A percentile compares a stretch with the other conserved stretches of the same genome.
Evolutionary conservation across 2,113 vertebrate species (phyloP).

Genomic region (Galeopterus variegatus): DNA sequence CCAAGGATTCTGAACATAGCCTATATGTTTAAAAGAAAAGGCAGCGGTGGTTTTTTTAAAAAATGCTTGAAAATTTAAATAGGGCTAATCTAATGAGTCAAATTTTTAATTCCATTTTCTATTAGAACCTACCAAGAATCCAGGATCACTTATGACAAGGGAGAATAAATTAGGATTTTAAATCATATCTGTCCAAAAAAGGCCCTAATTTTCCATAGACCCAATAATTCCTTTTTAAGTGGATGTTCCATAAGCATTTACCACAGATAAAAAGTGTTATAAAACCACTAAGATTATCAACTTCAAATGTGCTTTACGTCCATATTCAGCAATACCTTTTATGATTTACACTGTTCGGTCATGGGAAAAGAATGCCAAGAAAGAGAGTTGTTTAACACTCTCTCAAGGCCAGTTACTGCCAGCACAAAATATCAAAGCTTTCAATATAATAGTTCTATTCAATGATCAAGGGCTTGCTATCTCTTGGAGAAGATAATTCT

Average conservation of each 20-base stretch:
- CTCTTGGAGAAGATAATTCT: constrained; percentile 81
- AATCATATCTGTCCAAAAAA: constrained; percentile 43
- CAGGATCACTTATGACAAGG: neutral
- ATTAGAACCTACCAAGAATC: constrained; percentile 4
- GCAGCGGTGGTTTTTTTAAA: neutral
- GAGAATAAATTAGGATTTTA: constrained; percentile 58
- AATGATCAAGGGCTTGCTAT: constrained; percentile 78
- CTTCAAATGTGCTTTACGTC: constrained; percentile 76
- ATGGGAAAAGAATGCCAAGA: constrained; percentile 50
- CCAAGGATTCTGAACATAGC: constrained; percentile 93
- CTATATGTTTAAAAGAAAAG: constrained; percentile 85
- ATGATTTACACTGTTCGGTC: constrained; percentile 74
- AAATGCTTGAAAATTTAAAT: constrained; percentile 59
- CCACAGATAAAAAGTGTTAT: constrained; percentile 73
- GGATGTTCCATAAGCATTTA: constrained; percentile 61
- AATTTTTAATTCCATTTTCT: constrained; percentile 65
- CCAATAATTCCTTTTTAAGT: constrained; percentile 63
- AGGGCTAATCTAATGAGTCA: neutral
- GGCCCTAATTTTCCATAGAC: constrained; percentile 12
- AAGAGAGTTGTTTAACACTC: constrained; percentile 62
- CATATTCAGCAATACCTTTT: constrained; percentile 76
- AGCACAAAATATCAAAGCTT: constrained; percentile 83
- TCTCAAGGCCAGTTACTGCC: constrained; percentile 78
- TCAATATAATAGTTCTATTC: constrained; percentile 82
- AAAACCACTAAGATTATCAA: constrained; percentile 76